Percentiles rank a stretch among this genome's conserved stretches.
Evolutionary conservation across 2,888 invertebrate genomes (phyloP).

Genomic region (Lycia hirtaria): DNA sequence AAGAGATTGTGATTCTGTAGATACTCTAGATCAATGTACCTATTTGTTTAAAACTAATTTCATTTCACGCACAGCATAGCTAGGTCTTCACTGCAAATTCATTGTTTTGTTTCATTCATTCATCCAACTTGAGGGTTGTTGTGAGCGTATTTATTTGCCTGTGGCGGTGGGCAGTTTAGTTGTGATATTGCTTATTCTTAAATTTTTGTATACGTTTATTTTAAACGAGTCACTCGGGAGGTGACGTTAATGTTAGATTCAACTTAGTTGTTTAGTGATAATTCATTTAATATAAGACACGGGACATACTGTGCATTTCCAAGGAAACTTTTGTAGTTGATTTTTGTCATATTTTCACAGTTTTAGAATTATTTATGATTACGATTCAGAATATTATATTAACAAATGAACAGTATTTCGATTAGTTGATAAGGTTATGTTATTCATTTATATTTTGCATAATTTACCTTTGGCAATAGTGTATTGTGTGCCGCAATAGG

Average conservation of each 20-base stretch:
- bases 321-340: constrained; percentile 45
- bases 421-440: constrained; percentile 58
- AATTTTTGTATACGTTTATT: constrained; percentile 83
- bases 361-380: constrained; percentile 66
- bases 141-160: constrained; percentile 71
- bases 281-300: constrained; percentile 53
- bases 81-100: constrained; percentile 20
- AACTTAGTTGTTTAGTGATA: constrained; percentile 65
- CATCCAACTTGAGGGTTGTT: constrained; percentile 25
- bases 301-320: constrained; percentile 61
- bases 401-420: constrained; percentile 80
- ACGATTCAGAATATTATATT: constrained; percentile 56
- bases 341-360: constrained; percentile 55
- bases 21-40: too few relatives aligned
- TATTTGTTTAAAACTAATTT: constrained; percentile 3
- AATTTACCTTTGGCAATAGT: constrained; percentile 37
- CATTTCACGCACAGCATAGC: constrained; percentile 23
- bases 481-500: constrained; percentile 50
- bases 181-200: constrained; percentile 83
- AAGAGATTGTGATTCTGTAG: too few relatives aligned
- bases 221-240: constrained; percentile 69
- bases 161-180: constrained; percentile 72
- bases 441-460: constrained; percentile 51
- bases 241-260: constrained; percentile 80
- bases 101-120: background rate